Percentiles rank a stretch among this genome's conserved stretches.
Conservation (phyloP, 2,113 vertebrate species). For the Chloroceryle aenea region DNA sequence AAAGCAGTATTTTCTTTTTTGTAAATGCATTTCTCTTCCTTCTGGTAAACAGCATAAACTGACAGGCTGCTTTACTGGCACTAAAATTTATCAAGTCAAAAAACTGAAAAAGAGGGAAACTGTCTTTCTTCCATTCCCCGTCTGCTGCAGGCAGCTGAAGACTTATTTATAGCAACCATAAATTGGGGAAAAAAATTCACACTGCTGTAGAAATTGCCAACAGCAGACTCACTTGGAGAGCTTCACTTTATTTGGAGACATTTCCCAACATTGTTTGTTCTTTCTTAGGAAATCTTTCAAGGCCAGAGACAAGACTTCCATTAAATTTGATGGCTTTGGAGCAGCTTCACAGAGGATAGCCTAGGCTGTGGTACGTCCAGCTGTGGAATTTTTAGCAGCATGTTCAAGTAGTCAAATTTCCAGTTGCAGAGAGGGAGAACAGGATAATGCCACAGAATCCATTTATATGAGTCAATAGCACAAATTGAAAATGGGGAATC, state of each 20-base stretch:
- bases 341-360: background rate
- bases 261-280: constrained; percentile 32
- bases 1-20: background rate
- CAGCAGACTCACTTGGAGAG: background rate
- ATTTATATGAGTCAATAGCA: background rate
- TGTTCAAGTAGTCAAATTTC: background rate
- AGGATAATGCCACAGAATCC: background rate
- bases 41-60: constrained; percentile 10
- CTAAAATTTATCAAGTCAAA: constrained; percentile 2
- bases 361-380: background rate
- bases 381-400: background rate
- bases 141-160: constrained; percentile 37
- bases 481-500: background rate
- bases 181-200: constrained; percentile 31
- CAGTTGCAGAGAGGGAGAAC: background rate
- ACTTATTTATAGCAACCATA: constrained; percentile 47
- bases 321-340: background rate
- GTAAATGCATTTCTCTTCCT: background rate
- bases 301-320: constrained; percentile 11
- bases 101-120: background rate
- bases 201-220: constrained; percentile 26
- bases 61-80: background rate
- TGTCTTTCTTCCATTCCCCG: constrained; percentile 31
- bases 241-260: constrained; percentile 28
- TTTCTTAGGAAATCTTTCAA: background rate